phyloP scores from a whole-genome alignment of 2,888 invertebrate species.

The Chrysodeixis includens region DNA sequence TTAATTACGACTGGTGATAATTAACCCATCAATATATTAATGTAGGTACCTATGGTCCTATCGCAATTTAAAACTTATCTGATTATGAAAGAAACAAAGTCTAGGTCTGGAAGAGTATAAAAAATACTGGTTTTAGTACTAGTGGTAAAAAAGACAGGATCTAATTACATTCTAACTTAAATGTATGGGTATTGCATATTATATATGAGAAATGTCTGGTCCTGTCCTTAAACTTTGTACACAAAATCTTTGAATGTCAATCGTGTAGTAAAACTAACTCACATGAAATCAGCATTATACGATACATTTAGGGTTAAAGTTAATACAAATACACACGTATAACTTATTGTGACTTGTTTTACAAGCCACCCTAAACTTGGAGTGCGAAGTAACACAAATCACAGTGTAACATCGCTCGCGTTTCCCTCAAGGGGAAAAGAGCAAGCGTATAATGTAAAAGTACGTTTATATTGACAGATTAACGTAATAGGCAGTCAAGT shows the following conservation, averaged over 20 bases:
- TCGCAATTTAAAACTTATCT: neutral
- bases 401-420: neutral
- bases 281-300: neutral
- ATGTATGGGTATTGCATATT: no score
- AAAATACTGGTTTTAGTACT: neutral
- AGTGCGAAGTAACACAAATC: constrained; percentile 6
- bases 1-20: neutral
- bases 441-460: constrained; percentile 19
- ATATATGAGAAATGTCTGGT: no score
- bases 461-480: constrained; percentile 37
- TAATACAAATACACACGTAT: neutral
- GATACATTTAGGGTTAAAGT: neutral
- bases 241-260: neutral
- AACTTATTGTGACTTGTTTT: neutral
- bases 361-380: neutral
- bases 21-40: neutral
- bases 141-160: neutral
- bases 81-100: neutral
- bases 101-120: no score
- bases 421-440: constrained; percentile 3
- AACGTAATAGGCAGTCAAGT: constrained; percentile 33
- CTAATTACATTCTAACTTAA: no score
- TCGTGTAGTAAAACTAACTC: neutral
- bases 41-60: neutral
- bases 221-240: no score